Evolutionary conservation across 2,797 vertebrate species (phyloP).

Genomic region (Channallabes apus): DNA sequence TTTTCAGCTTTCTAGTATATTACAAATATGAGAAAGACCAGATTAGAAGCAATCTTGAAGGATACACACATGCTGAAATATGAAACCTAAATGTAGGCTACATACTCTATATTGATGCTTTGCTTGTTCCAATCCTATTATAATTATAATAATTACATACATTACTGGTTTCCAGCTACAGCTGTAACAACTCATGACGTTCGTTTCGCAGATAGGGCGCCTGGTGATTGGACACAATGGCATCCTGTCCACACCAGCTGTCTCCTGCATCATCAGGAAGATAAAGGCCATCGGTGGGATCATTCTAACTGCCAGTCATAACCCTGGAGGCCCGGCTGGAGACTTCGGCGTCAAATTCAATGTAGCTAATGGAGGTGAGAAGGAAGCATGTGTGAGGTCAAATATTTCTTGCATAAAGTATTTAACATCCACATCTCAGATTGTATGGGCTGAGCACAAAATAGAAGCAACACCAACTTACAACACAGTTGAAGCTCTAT

Average conservation of each 20-base stretch:
- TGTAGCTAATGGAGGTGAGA: slow-evolving; percentile 92
- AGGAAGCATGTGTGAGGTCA: slow-evolving; percentile 1
- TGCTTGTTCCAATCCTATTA: background rate
- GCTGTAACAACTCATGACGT: background rate
- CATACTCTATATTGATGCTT: background rate
- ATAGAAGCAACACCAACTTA: slow-evolving; percentile 1
- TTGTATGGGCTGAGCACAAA: background rate
- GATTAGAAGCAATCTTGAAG: background rate
- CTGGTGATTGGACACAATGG: slow-evolving; percentile 96
- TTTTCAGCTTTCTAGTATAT: background rate
- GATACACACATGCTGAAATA: background rate
- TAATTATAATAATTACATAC: background rate
- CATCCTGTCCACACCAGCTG: slow-evolving; percentile 95
- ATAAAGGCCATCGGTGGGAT: slow-evolving; percentile 98
- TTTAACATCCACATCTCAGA: slow-evolving; percentile 2
- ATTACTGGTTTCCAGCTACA: background rate
- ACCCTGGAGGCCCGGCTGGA: slow-evolving; percentile 91
- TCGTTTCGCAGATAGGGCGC: slow-evolving; percentile 85
- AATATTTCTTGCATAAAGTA: slow-evolving; percentile 2
- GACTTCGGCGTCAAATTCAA: slow-evolving; percentile 99
- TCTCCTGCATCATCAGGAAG: slow-evolving; percentile 98
- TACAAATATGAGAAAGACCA: slow-evolving; percentile 9
- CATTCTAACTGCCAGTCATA: slow-evolving; percentile 96
- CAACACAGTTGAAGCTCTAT: background rate
- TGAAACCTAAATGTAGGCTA: background rate